Evolutionary conservation across 2,113 vertebrate genomes (phyloP).

Genomic region (Rhinolophus sinicus): DNA sequence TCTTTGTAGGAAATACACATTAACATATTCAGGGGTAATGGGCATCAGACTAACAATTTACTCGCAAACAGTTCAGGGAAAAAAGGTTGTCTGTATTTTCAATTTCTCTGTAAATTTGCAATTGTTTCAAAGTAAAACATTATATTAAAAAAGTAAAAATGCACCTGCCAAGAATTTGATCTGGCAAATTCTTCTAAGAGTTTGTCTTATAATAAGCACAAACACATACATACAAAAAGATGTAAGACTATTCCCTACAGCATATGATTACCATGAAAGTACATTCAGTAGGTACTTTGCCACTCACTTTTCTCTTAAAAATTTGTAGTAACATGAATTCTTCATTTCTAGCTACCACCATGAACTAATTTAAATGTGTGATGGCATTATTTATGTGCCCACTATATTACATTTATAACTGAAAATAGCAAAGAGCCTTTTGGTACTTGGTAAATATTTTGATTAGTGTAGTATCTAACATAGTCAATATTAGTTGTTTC

Average conservation of each 20-base stretch:
- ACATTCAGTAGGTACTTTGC: not conserved
- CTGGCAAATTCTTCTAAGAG: not conserved
- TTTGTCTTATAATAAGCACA: not conserved
- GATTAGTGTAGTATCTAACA: not conserved
- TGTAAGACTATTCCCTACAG: not conserved
- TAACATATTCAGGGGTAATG: not conserved
- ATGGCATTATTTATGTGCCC: not conserved
- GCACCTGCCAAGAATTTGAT: not conserved
- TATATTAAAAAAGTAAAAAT: not conserved
- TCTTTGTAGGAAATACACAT: not conserved
- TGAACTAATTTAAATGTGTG: slow-evolving; percentile 15
- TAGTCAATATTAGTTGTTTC: not conserved
- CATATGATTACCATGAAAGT: not conserved
- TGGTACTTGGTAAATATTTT: not conserved
- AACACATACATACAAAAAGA: not conserved
- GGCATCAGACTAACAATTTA: not conserved
- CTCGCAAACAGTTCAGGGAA: not conserved
- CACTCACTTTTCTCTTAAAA: not conserved
- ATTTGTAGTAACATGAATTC: not conserved
- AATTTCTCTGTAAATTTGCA: not conserved
- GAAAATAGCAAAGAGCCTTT: not conserved
- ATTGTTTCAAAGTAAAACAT: slow-evolving; percentile 20
- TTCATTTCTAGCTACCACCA: not conserved
- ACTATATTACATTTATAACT: not conserved
- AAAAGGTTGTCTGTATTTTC: not conserved